Base-by-base conservation (phyloP, 2,888 invertebrate genomes). In the Ophonus ardosiacus region DNA sequence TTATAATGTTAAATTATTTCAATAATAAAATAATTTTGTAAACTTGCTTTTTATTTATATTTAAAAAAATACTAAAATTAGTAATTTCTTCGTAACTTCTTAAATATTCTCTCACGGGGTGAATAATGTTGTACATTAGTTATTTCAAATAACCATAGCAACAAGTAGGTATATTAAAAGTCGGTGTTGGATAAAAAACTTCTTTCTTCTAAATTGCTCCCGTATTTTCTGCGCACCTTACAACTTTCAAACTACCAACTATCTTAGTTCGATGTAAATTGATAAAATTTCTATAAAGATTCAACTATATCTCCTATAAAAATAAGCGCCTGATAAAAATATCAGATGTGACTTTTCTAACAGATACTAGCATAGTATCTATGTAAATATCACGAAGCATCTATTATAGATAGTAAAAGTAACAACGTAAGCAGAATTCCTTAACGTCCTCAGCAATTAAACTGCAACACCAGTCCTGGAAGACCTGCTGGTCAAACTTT, bases 261-360 rank as follows among this genome's bases (percentile, higher is more conserved):
- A 21, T 74, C 40, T 74, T 68, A 74, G 31, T 81, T 81, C 81
- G 81, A 63, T 81, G 81, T 81, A 81, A 38, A 61, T 68, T 71
- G 71, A 81, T 81, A 81, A 81, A 81, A 81, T 81, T 81, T 81
- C 81, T 81, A 81, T 68, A 81, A 81, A 81, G 81, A 31, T 68
- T 81, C 71, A 81, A 81, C 81, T 81, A 81, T 81, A 81, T 65
- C 65, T 38, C 40, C 81, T 81, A 81, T 71, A 81, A 81, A 81
- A 81, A 81, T 81, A 81, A 81, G 81, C 81, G 78, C 65, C 81
- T 81, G 81, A 81, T 81, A 21, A 43, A 65, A 81, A 68, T 71
- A 81, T 68, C 68, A 81, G 80, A 63, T 51, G 61, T 61, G 24
- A 61, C 61, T 51, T 76, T 7, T 56, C 76, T 76, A 76, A 76